Evolutionary conservation across 2,797 vertebrate species (phyloP), one percentile per base, ranked within the genome.

Genomic region (Anableps anableps): DNA sequence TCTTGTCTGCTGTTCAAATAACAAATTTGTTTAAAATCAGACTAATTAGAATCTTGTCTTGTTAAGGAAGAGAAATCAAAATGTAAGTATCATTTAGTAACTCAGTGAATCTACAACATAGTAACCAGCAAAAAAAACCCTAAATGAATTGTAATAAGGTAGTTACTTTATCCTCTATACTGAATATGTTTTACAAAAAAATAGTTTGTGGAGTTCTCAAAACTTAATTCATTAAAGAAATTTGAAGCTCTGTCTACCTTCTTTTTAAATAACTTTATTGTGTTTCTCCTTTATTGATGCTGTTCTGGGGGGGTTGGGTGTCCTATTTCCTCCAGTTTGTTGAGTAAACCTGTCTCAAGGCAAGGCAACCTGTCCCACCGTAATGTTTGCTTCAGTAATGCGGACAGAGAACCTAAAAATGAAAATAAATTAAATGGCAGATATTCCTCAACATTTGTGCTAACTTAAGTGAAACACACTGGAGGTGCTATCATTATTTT

Each of bases 1-100:
- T 83, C 50, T 72, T 66, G 58, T 71, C 47, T 53, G 53, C 26
- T 75, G 62, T 55, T 66, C 48, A 76, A 29, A 43, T 41, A 51
- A 68, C 48, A 17, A 76, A 47, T 71, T 81, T 74, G 72, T 75
- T 72, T 77, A 84, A 83, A 88, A 88, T 83, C 75, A 72, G 47
- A 70, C 23, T 80, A 47, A 82, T 73, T 41, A 51, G 2, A 23
- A 55, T 64, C 36, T n/a, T 34, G 34, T 53, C 64, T 50, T n/a
- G 36, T 53, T 26, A 50, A 41, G 9, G 17, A 48, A 13, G 14
- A 64, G 26, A 41, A 6, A 79, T 8, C 62, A 4, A n/a, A 23
- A 38, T 58, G 2, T 21, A 14, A 53, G 43, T 31, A 53, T 31
- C 41, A 5, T 64, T 7, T 47, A 26, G 5, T 13, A 62, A 62